Evolutionary conservation across 2,888 invertebrate genomes (phyloP).

Genomic region (Linyphia triangularis): DNA sequence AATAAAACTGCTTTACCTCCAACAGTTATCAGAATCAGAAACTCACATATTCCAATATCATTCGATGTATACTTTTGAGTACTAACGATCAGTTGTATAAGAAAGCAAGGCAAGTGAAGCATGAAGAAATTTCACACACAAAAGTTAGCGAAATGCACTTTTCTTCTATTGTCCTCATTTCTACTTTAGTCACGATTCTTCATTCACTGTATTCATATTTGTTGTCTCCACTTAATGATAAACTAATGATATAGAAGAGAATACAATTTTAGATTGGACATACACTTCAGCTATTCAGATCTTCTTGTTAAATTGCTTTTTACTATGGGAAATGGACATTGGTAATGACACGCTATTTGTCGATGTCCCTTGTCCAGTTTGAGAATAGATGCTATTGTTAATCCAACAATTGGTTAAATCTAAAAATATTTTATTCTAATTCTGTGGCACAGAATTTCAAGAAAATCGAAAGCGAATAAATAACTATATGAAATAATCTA

Average conservation of each 20-base stretch:
- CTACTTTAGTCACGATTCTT: background rate
- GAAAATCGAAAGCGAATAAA: no score
- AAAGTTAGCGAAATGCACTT: background rate
- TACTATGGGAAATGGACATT: background rate
- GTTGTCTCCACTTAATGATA: slow-evolving; percentile 6
- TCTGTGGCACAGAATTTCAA: no score
- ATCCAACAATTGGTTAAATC: no score
- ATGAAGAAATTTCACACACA: background rate
- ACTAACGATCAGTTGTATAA: no score
- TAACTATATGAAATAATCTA: no score
- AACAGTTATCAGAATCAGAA: no score
- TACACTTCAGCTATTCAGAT: background rate
- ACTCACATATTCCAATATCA: background rate
- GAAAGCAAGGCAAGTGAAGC: background rate
- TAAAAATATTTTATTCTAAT: no score
- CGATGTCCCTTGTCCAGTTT: background rate
- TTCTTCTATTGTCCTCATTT: background rate
- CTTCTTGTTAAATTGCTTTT: background rate
- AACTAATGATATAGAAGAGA: slow-evolving; percentile 18
- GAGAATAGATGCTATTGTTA: background rate
- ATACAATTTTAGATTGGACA: slow-evolving; percentile 33
- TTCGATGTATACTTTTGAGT: no score
- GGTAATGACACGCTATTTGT: background rate
- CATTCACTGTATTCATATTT: background rate
- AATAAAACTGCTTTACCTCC: no score